phyloP scores from a whole-genome alignment of 1,140 invertebrate species.

The Orchestia grillus region DNA sequence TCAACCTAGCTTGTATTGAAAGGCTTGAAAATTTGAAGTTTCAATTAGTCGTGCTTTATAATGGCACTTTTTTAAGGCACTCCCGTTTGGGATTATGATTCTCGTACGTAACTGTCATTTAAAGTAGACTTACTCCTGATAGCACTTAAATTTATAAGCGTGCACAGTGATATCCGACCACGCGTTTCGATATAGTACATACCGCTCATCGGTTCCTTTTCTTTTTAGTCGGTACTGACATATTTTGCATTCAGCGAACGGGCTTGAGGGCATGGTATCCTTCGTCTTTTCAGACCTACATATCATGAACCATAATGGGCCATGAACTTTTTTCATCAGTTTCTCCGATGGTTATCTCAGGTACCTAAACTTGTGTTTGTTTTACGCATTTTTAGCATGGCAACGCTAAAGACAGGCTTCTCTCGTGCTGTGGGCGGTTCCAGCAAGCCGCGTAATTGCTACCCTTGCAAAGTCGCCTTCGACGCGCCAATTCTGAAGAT shows the following conservation, averaged over 20 bases:
- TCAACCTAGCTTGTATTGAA: not conserved
- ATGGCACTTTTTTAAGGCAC: not conserved
- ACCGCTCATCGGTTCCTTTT: not conserved
- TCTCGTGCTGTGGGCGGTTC: not conserved
- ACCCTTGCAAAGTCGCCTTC: not conserved
- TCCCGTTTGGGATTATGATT: not conserved
- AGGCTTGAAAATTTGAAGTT: not conserved
- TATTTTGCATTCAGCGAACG: not conserved
- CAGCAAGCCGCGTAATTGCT: not conserved
- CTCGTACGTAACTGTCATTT: not conserved
- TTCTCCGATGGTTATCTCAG: not conserved
- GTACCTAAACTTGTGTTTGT: not conserved
- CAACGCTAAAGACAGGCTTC: not conserved
- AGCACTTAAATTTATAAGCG: not conserved
- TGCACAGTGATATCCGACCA: no score
- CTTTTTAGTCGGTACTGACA: not conserved
- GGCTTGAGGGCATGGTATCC: not conserved
- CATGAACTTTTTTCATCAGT: not conserved
- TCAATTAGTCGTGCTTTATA: not conserved
- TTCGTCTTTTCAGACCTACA: not conserved
- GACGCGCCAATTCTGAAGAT: not conserved
- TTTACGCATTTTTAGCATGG: not conserved
- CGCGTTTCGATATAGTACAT: not conserved
- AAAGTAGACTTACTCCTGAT: not conserved
- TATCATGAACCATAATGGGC: not conserved